These are phyloP conservation scores for Boulengeromyrus knoepffleri DNA, from an alignment of 2,113 vertebrate genomes.

Conservation along the genomic window DNA sequence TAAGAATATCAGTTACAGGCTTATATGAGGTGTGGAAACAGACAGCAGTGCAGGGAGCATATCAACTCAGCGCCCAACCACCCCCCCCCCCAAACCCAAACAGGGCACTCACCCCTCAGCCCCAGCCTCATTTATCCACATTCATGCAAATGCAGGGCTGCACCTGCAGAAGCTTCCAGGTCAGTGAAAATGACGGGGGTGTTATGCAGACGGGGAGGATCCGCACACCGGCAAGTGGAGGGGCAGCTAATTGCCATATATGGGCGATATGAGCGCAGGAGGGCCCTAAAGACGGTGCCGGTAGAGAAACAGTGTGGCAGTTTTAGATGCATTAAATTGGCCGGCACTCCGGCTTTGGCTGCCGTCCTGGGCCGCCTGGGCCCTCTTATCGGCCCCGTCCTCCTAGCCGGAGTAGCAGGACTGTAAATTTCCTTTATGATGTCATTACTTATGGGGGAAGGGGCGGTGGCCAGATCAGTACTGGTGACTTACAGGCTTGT, in stretches of 20 bases:
- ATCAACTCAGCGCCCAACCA: neutral
- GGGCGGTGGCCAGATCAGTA: conserved; percentile 12
- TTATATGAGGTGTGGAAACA: neutral
- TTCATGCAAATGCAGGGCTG: neutral
- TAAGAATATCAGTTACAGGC: neutral
- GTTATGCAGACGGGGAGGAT: neutral
- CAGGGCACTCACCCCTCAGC: neutral
- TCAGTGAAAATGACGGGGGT: neutral
- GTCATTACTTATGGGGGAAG: conserved; percentile 54
- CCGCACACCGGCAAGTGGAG: neutral
- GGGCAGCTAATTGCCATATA: neutral
- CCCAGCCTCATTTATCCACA: neutral
- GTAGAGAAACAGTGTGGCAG: neutral
- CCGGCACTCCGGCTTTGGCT: neutral
- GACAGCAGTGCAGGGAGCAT: neutral
- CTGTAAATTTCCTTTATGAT: conserved; percentile 59
- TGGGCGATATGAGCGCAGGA: neutral
- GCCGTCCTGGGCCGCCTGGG: neutral
- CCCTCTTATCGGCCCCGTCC: conserved; percentile 23
- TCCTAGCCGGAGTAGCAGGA: conserved; percentile 36
- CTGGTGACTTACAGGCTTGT: conserved; percentile 14
- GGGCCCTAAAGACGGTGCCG: neutral
- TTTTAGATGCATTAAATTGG: neutral
- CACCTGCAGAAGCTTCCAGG: neutral
- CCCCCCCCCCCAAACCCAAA: neutral